Evolutionary conservation across 2,797 vertebrate genomes (phyloP), one percentile per base, ranked within the genome.

Genomic region (Triplophysa yarkandensis): DNA sequence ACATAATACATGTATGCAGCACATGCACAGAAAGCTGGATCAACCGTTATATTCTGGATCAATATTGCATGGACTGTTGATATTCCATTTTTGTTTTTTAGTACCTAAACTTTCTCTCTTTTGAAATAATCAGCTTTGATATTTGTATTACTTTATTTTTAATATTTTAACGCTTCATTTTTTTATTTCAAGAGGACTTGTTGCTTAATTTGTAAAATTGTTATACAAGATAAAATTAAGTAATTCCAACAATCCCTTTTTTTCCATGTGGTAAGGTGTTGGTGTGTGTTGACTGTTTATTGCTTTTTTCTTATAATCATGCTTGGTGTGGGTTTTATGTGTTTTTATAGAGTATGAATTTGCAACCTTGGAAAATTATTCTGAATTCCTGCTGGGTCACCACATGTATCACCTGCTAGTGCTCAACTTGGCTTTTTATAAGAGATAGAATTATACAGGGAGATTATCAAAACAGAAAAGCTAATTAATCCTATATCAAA

Each of bases 401-500:
- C 1, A 39, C 41, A 17, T 41, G 25, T 36, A 11, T 10, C 25
- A 16, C 36, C 52, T 21, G 19, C 25, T 30, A 17, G 19, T 43
- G 61, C 16, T 16, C 25, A 74, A 21, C 4, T 21, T 52, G 19
- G 10, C 27, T 8, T 11, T 54, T 54, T 32, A 14, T 52, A 39
- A 60, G 34, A 60, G 14, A 36, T 23, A 4, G 23, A 63, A 74
- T 74, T 58, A 77, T 65, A 6, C 43, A 55, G 11, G 69, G 36
- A 46, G 39, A 63, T 72, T 36, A 43, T 41, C 66, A 46, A 60
- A 60, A 30, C 30, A 16, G 43, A 4, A 50, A 32, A 60, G 10
- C 30, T 65, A 34, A 39, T 64, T 72, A 69, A 57, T 41, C 9
- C 64, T 27, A 14, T 60, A 75, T 65, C 57, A 70, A 64, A 79